Conservation (phyloP, 2,888 invertebrate species). For the Protophormia terraenovae region DNA sequence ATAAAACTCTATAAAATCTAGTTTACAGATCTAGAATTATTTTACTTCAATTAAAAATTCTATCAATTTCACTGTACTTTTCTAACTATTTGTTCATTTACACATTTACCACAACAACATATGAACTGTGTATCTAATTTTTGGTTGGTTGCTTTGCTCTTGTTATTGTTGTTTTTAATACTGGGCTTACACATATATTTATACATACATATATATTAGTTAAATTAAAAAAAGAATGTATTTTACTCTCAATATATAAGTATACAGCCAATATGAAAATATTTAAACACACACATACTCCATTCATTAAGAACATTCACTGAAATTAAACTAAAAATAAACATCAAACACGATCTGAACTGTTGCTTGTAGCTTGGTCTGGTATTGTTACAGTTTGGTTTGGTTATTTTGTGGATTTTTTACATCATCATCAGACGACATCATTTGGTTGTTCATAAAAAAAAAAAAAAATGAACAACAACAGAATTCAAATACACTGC, state of each 20-base stretch:
- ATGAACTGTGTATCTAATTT: constrained; percentile 10
- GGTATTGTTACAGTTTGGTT: constrained; percentile 1
- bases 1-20: too few relatives aligned
- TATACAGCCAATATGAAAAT: constrained; percentile 5
- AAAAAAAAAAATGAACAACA: not conserved
- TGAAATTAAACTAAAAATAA: constrained; percentile 15
- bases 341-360: constrained; percentile 25
- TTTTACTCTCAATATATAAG: not conserved
- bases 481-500: not conserved
- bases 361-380: constrained; percentile 28
- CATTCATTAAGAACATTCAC: not conserved
- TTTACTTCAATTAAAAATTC: not conserved
- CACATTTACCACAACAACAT: constrained; percentile 26
- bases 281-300: not conserved
- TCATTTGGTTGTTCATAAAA: not conserved
- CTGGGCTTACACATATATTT: not conserved
- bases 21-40: too few relatives aligned
- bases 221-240: not conserved
- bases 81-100: not conserved
- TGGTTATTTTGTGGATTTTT: constrained; percentile 29
- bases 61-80: not conserved
- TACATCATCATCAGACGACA: not conserved
- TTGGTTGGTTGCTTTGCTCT: constrained; percentile 6
- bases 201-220: not conserved
- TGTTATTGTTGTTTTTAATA: not conserved